phyloP scores from a whole-genome alignment of 2,888 invertebrate species.

The Eumacrocentrus americanus region DNA sequence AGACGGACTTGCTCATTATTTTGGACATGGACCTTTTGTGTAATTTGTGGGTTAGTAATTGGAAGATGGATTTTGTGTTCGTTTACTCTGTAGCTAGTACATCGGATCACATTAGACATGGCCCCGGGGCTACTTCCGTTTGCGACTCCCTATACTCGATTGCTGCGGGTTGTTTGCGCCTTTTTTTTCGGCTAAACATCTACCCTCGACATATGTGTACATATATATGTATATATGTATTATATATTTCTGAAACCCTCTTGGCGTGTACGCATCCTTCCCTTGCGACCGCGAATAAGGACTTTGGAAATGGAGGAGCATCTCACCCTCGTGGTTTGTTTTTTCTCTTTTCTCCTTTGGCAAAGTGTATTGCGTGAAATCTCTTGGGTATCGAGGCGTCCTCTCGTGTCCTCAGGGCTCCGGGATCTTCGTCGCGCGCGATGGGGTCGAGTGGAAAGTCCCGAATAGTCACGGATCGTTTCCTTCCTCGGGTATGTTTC shows the following conservation, averaged over 20 bases:
- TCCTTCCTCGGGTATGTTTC: slow-evolving; percentile 1
- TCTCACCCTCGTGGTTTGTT: slow-evolving; percentile 17
- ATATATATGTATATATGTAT: neutral
- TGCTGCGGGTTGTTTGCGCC: slow-evolving; percentile 13
- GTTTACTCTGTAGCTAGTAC: neutral
- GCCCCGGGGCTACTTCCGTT: neutral
- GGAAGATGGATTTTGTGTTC: neutral
- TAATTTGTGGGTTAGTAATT: slow-evolving; percentile 13
- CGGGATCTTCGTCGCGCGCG: slow-evolving; percentile 13
- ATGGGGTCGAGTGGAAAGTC: slow-evolving; percentile 18
- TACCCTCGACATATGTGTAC: neutral
- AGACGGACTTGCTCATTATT: slow-evolving; percentile 12
- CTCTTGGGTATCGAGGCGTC: slow-evolving; percentile 38
- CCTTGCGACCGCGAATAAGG: slow-evolving; percentile 13
- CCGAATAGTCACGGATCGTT: slow-evolving; percentile 30
- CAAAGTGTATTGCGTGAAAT: slow-evolving; percentile 43
- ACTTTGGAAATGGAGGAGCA: slow-evolving; percentile 3
- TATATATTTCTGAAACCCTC: slow-evolving; percentile 4
- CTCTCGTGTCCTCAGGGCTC: slow-evolving; percentile 30
- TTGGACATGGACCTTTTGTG: slow-evolving; percentile 13
- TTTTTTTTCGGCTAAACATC: slow-evolving; percentile 4
- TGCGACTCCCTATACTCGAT: neutral
- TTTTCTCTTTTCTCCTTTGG: slow-evolving; percentile 15
- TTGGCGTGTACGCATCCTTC: slow-evolving; percentile 1
- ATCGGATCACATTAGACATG: neutral